Evolutionary conservation across 2,113 vertebrate genomes (phyloP).

Genomic region (Sprattus sprattus): DNA sequence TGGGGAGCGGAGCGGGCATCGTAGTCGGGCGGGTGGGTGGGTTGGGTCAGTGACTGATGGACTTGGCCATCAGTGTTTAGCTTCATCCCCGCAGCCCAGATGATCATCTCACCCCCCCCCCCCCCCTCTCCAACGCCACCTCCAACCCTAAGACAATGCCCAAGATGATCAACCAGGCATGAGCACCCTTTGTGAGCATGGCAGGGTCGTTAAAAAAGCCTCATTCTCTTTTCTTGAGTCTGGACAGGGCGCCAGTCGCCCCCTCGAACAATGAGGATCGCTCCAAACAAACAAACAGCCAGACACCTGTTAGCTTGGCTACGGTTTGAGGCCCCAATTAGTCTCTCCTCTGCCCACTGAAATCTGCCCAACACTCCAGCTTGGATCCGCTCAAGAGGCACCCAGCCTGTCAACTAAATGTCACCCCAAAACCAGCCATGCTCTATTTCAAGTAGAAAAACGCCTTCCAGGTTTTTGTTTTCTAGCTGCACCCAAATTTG

Average conservation of each 20-base stretch:
- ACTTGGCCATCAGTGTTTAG: neutral
- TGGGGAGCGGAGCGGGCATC: constrained; percentile 25
- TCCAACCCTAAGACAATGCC: neutral
- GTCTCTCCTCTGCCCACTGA: neutral
- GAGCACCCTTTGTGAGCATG: neutral
- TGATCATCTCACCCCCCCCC: neutral
- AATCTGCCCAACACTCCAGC: neutral
- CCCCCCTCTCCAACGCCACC: neutral
- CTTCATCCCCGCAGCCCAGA: neutral
- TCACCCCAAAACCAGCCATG: neutral
- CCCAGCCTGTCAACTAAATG: neutral
- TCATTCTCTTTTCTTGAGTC: neutral
- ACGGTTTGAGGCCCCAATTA: neutral
- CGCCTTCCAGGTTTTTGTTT: neutral
- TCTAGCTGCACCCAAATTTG: neutral
- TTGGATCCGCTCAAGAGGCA: neutral
- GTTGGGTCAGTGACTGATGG: constrained; percentile 18
- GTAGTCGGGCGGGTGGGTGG: neutral
- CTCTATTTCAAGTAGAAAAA: neutral
- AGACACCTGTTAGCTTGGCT: neutral
- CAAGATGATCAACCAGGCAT: neutral
- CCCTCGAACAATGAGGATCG: neutral
- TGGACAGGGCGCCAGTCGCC: neutral
- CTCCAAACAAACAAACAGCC: neutral
- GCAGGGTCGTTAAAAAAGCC: neutral